Percentiles rank a stretch among this genome's conserved stretches.
Conservation (phyloP, 2,797 vertebrate species). For the Distichodus sexfasciatus region DNA sequence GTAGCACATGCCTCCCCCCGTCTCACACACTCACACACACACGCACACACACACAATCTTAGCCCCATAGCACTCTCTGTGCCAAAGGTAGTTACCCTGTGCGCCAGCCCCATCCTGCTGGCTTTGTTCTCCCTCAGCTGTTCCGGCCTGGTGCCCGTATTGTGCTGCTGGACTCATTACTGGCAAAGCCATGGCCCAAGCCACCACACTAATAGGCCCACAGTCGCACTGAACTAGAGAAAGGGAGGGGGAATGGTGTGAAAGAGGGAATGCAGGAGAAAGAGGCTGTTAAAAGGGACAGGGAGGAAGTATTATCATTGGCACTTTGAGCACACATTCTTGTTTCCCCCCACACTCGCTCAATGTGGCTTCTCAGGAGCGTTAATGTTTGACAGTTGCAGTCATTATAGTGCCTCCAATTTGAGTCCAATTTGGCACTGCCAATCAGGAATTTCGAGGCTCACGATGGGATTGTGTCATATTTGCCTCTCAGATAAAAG, state of each 20-base stretch:
- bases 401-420: conserved; percentile 51
- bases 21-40: conserved; percentile 29
- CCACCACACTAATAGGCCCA: conserved; percentile 73
- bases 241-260: conserved; percentile 43
- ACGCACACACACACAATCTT: conserved; percentile 31
- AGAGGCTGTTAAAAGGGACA: conserved; percentile 40
- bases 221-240: conserved; percentile 26
- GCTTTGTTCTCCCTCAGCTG: conserved; percentile 77
- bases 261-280: conserved; percentile 42
- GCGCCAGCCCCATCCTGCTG: conserved; percentile 69
- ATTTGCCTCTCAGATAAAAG: conserved; percentile 20
- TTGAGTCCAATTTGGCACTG: conserved; percentile 45
- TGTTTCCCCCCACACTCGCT: conserved; percentile 53
- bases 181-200: conserved; percentile 70
- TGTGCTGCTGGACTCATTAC: conserved; percentile 81
- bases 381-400: conserved; percentile 65
- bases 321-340: conserved; percentile 27
- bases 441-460: conserved; percentile 42
- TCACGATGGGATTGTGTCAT: conserved; percentile 35
- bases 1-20: conserved; percentile 32
- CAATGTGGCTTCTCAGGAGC: conserved; percentile 49
- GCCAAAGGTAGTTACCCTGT: conserved; percentile 66
- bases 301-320: conserved; percentile 58
- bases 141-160: conserved; percentile 80
- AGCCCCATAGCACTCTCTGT: conserved; percentile 36